Base-by-base conservation (phyloP, 2,888 invertebrate genomes). In the Apodemia mormo region DNA sequence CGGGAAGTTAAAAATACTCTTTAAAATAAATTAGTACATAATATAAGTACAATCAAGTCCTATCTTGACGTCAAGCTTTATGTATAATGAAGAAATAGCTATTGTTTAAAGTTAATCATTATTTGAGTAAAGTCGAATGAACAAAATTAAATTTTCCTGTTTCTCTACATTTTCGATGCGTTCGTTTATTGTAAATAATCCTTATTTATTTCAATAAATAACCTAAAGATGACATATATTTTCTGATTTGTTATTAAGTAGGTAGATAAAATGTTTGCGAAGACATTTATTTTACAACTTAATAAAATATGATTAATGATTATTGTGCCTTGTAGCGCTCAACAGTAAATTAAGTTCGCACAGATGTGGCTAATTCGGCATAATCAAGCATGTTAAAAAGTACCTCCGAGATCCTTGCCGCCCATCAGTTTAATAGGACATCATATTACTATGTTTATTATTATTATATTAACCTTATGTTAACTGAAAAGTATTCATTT, bases 231-330 rank as follows among this genome's bases (percentile, higher is more conserved):
- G 58, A 58, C 58, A 58, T 58, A 30, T 58, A 58, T 58, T 58
- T 10, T 58, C 3, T 58, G 58, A 58, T 58, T 61, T 33, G 30
- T 33, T 61, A 14, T 3, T 61, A 9, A 58, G 22, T 29, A 5
- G 12, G 58, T 9, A 12, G 33, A 33, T 33, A 61, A 12, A 61
- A 7, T 33, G 14, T 61, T 61, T 30, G 14, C 12, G 10, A 30
- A 30, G 14, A 61, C 33, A 12, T 5, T 30, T 33, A 12, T 14
- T 14, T 33, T 33, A 61, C 33, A 61, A 61, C 61, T 61, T 61
- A 61, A 61, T 61, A 61, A 61, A 61, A 61, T 5, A 33, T 33
- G 58, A 61, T 33, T 30, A 33, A 61, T 30, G 12, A 12, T 61
- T 30, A 33, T 61, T 12, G 58, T 8, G 33, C 6, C 56, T 7